phyloP scores from a whole-genome alignment of 2,888 invertebrate genomes.

The Thumatha senex region DNA sequence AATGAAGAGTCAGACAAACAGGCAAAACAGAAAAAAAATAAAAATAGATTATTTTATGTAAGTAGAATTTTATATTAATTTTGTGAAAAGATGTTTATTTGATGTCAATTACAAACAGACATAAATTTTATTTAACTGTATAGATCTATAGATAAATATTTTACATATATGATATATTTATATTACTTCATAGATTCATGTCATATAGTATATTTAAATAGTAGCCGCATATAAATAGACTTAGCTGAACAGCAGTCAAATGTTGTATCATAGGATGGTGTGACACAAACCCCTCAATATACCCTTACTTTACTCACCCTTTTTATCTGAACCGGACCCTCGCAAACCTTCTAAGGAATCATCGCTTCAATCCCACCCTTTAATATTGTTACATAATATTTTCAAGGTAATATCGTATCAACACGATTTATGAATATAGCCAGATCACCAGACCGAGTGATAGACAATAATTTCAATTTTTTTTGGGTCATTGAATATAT shows the following conservation, averaged over 20 bases:
- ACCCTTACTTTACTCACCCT: constrained; percentile 63
- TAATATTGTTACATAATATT: constrained; percentile 64
- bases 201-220: too few relatives aligned
- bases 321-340: constrained; percentile 72
- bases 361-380: constrained; percentile 61
- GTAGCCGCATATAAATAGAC: constrained; percentile 20
- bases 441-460: constrained; percentile 40
- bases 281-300: constrained; percentile 59
- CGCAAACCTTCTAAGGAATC: constrained; percentile 64
- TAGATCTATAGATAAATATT: too few relatives aligned
- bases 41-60: too few relatives aligned
- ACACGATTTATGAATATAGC: constrained; percentile 43
- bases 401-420: constrained; percentile 45
- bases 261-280: constrained; percentile 13
- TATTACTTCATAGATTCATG: too few relatives aligned
- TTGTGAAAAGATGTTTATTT: too few relatives aligned
- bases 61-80: too few relatives aligned
- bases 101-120: too few relatives aligned
- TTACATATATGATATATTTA: too few relatives aligned
- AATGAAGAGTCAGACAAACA: too few relatives aligned
- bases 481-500: too few relatives aligned
- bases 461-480: constrained; percentile 32
- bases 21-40: too few relatives aligned
- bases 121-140: too few relatives aligned
- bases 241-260: constrained; percentile 35